Conservation (phyloP, 2,888 invertebrate genomes). For the Campoplex nolae region DNA sequence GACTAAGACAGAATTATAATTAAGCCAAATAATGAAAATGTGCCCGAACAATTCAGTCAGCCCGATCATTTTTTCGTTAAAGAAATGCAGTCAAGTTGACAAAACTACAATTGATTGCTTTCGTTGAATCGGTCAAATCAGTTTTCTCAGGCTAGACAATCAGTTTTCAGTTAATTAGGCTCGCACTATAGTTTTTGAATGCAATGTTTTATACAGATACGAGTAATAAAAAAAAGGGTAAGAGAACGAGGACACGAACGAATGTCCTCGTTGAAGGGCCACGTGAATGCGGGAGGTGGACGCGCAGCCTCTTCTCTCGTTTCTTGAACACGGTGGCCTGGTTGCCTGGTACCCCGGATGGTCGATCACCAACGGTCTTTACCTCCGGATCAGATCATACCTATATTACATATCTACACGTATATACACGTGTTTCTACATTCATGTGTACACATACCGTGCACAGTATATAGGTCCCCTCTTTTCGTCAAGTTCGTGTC, state of each 20-base stretch:
- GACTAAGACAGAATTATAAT: not conserved
- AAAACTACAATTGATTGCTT: not conserved
- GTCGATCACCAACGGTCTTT: slow-evolving; percentile 65
- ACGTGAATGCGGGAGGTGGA: slow-evolving; percentile 46
- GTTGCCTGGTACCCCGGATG: slow-evolving; percentile 74
- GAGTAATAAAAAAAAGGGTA: slow-evolving; percentile 28
- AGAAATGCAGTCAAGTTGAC: not conserved
- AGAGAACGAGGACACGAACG: slow-evolving; percentile 32
- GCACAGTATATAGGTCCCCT: slow-evolving; percentile 45
- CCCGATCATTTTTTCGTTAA: not conserved
- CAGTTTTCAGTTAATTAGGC: not conserved
- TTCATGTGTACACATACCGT: not conserved
- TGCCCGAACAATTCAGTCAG: not conserved
- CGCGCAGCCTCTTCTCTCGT: slow-evolving; percentile 63
- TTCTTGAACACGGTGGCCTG: slow-evolving; percentile 70
- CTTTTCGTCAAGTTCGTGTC: slow-evolving; percentile 53
- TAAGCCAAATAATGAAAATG: no score
- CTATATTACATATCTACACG: slow-evolving; percentile 5
- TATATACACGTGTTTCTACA: not conserved
- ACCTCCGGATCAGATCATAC: slow-evolving; percentile 38
- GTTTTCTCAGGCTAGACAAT: not conserved
- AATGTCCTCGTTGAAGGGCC: slow-evolving; percentile 34
- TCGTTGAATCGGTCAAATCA: not conserved
- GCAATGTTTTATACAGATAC: not conserved
- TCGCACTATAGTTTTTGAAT: not conserved